Conservation (phyloP, 2,888 invertebrate species). For the Acleris cristana region DNA sequence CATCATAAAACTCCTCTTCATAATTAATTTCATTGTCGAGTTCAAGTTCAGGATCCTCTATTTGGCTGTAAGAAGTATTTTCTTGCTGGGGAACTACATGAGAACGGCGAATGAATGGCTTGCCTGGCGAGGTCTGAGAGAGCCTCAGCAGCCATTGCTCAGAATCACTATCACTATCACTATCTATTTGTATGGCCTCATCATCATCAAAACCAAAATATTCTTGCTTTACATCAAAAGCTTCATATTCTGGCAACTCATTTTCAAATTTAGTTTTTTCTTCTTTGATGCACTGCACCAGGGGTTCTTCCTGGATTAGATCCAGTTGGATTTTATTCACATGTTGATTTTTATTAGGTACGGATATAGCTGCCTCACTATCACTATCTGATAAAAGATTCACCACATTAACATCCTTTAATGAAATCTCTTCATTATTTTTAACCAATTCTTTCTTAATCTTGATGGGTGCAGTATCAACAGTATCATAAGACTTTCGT, state of each 20-base stretch:
- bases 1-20: slow-evolving; percentile 60
- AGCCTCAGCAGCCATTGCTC: slow-evolving; percentile 80
- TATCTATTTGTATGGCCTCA: slow-evolving; percentile 65
- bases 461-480: slow-evolving; percentile 34
- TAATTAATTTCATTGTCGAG: slow-evolving; percentile 47
- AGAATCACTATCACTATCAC: slow-evolving; percentile 81
- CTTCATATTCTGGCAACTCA: slow-evolving; percentile 65
- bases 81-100: slow-evolving; percentile 50
- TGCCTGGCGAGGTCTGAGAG: slow-evolving; percentile 76
- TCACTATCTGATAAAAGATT: slow-evolving; percentile 63
- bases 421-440: slow-evolving; percentile 38
- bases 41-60: slow-evolving; percentile 52
- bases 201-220: slow-evolving; percentile 69
- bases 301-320: slow-evolving; percentile 46
- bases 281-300: slow-evolving; percentile 42
- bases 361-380: slow-evolving; percentile 45
- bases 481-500: slow-evolving; percentile 51
- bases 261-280: slow-evolving; percentile 59
- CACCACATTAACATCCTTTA: slow-evolving; percentile 49
- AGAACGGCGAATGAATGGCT: slow-evolving; percentile 57
- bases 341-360: slow-evolving; percentile 20
- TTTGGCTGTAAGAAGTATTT: slow-evolving; percentile 72
- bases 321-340: slow-evolving; percentile 50
- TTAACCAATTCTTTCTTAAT: slow-evolving; percentile 47
- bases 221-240: slow-evolving; percentile 72